Conservation (phyloP, 2,113 vertebrate species). For the Thamnophis sirtalis region DNA sequence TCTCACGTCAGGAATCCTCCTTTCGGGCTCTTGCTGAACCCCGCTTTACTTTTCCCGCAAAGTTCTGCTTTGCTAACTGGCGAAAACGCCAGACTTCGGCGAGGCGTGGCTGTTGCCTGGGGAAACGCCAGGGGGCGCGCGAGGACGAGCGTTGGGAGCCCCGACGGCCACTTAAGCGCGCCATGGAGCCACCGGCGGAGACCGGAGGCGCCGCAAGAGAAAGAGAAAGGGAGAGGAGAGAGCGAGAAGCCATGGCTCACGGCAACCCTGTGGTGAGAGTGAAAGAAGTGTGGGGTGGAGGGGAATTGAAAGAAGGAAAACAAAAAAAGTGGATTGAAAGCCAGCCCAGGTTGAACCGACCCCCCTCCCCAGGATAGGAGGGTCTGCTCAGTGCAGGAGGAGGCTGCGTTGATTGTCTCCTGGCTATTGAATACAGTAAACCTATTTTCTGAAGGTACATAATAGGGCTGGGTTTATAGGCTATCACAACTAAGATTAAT, state of each 20-base stretch:
- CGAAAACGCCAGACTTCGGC: not conserved
- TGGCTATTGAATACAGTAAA: not conserved
- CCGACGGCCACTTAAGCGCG: not conserved
- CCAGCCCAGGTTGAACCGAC: not conserved
- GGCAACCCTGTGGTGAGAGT: conserved; percentile 63
- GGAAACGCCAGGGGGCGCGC: conserved; percentile 5
- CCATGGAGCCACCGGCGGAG: fast-evolving
- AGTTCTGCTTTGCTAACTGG: not conserved
- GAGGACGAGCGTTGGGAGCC: not conserved
- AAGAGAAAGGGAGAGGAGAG: too few relatives aligned
- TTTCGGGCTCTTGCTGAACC: not conserved
- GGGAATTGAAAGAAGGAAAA: not conserved
- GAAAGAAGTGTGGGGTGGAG: not conserved
- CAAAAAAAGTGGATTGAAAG: not conserved
- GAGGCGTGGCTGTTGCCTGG: not conserved
- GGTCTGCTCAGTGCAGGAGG: not conserved
- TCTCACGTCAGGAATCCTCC: not conserved
- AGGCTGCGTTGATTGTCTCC: not conserved
- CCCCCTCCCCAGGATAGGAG: not conserved
- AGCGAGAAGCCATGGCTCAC: conserved; percentile 52
- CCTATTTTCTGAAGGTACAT: not conserved
- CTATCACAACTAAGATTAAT: not conserved
- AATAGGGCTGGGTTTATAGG: not conserved
- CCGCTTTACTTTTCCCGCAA: not conserved
- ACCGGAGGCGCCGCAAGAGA: not conserved